Percentiles rank a stretch among this genome's conserved stretches.
Conservation (phyloP, 2,113 vertebrate species). For the Morone saxatilis region DNA sequence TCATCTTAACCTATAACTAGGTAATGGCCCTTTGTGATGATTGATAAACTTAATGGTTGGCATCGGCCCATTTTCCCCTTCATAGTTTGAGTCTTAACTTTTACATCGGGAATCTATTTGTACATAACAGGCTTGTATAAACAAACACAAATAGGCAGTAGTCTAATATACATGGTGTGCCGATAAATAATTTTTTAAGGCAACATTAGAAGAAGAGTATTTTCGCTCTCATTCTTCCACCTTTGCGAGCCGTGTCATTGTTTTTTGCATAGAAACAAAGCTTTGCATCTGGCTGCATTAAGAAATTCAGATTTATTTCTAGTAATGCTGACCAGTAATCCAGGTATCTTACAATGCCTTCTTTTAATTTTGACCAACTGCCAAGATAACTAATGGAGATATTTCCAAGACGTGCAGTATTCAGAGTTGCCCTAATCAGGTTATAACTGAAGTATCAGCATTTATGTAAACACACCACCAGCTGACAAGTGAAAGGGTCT, state of each 20-base stretch:
- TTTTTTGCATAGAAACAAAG: not conserved
- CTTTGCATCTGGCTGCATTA: not conserved
- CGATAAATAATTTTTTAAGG: too few relatives aligned
- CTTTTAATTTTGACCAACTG: not conserved
- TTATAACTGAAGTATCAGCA: not conserved
- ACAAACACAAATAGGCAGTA: too few relatives aligned
- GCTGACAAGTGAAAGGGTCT: constrained; percentile 13
- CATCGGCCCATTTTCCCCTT: too few relatives aligned
- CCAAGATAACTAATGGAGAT: not conserved
- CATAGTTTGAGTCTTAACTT: too few relatives aligned
- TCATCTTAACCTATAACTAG: too few relatives aligned
- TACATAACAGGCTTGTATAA: too few relatives aligned
- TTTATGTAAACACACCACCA: constrained; percentile 24
- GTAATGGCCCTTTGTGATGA: too few relatives aligned
- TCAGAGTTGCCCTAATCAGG: not conserved
- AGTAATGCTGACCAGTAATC: not conserved
- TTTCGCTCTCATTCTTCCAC: not conserved
- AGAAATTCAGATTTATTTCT: not conserved
- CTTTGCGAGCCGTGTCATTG: too few relatives aligned
- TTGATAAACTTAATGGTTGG: too few relatives aligned
- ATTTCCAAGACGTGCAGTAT: not conserved
- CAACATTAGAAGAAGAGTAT: too few relatives aligned
- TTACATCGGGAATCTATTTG: too few relatives aligned
- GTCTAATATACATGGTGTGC: too few relatives aligned
- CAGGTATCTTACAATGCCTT: not conserved